These are phyloP conservation scores for Corella eumyota DNA, from an alignment of 23 tunicate genomes.

Conservation along the genomic window DNA sequence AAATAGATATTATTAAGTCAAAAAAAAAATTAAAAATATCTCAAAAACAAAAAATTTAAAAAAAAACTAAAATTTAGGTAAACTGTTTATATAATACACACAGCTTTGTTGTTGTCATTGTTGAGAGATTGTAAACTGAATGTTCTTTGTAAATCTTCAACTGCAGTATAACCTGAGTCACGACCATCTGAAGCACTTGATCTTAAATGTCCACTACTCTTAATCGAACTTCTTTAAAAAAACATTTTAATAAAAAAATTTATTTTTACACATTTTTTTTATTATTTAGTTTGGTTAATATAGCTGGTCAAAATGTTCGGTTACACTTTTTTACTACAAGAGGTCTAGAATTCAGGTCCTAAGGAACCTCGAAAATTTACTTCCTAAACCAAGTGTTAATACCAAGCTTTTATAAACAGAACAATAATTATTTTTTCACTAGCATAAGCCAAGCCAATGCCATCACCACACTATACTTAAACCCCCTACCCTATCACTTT, in stretches of 20 bases:
- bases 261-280: too few relatives aligned
- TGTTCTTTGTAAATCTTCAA: slow-evolving; percentile 15
- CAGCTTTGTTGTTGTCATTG: slow-evolving; percentile 15
- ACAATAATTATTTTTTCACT: too few relatives aligned
- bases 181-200: slow-evolving; percentile 31
- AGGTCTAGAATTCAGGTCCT: too few relatives aligned
- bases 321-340: too few relatives aligned
- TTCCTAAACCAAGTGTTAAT: too few relatives aligned
- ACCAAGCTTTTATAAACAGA: too few relatives aligned
- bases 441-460: too few relatives aligned
- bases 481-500: background rate
- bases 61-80: background rate
- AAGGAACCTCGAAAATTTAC: too few relatives aligned
- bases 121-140: slow-evolving; percentile 19
- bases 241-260: too few relatives aligned
- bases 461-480: background rate
- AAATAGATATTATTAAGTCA: too few relatives aligned
- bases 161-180: slow-evolving; percentile 37
- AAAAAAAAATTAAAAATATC: background rate
- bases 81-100: background rate
- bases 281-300: too few relatives aligned
- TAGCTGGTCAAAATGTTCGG: too few relatives aligned
- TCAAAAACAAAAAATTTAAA: background rate
- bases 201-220: slow-evolving; percentile 3
- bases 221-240: slow-evolving; percentile 11